These are phyloP conservation scores for Patella vulgata DNA, from an alignment of 1,140 invertebrate species.

Conservation along the genomic window DNA sequence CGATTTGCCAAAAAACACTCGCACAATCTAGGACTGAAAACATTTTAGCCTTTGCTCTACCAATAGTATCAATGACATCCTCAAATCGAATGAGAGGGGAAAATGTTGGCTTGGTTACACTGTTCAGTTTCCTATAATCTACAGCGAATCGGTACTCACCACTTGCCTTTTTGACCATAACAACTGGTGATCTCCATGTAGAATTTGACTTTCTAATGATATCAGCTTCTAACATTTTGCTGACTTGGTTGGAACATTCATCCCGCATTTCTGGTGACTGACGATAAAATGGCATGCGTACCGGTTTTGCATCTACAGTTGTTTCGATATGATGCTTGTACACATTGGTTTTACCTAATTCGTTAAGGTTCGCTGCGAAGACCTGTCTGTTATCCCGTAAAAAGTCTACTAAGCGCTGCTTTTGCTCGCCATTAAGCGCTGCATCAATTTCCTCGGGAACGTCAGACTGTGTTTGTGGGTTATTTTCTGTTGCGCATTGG, in stretches of 20 bases:
- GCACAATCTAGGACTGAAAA: slow-evolving; percentile 29
- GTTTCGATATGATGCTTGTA: slow-evolving; percentile 22
- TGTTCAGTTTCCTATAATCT: slow-evolving; percentile 36
- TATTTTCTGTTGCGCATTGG: too few species aligned
- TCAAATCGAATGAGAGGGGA: slow-evolving; percentile 31
- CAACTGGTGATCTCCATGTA: slow-evolving; percentile 21
- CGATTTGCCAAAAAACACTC: slow-evolving; percentile 36
- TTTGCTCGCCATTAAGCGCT: slow-evolving; percentile 13
- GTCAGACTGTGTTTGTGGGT: too few species aligned
- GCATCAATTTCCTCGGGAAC: slow-evolving; percentile 17
- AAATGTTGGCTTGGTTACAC: slow-evolving; percentile 12
- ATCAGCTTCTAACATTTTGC: slow-evolving; percentile 29
- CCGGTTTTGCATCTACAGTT: slow-evolving; percentile 9
- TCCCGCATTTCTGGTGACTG: slow-evolving; percentile 6
- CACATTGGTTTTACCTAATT: slow-evolving; percentile 17
- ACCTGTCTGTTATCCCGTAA: slow-evolving; percentile 11
- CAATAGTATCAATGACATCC: slow-evolving; percentile 34
- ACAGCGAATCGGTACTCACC: slow-evolving; percentile 26
- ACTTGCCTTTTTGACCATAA: slow-evolving; percentile 37
- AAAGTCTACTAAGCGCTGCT: slow-evolving; percentile 14
- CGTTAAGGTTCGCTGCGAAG: slow-evolving; percentile 27
- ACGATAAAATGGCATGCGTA: background rate
- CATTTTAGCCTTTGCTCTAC: slow-evolving; percentile 21
- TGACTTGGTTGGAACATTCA: slow-evolving; percentile 19
- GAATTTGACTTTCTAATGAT: slow-evolving; percentile 29